phyloP scores from a whole-genome alignment of 2,888 invertebrate species.

The Drosophila quasianomalipes region DNA sequence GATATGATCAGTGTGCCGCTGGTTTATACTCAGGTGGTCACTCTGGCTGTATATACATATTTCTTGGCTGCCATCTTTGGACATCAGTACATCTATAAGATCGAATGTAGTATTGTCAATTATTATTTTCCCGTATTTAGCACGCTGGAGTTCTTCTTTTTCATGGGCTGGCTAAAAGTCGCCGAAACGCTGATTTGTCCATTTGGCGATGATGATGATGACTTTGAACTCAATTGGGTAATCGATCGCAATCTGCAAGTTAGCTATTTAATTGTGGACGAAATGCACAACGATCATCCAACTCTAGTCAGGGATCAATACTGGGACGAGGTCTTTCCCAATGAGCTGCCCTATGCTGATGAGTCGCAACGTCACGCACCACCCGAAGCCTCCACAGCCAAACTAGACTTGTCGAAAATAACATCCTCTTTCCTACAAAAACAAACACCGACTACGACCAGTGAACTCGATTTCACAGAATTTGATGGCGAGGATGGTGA shows the following conservation, averaged over 20 bases:
- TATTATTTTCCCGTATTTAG: conserved; percentile 95
- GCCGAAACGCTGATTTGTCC: conserved; percentile 96
- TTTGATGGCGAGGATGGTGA: conserved; percentile 48
- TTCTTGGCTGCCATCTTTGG: conserved; percentile 95
- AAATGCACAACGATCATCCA: conserved; percentile 97
- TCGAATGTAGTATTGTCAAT: conserved; percentile 89
- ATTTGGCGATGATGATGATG: conserved; percentile 95
- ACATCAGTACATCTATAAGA: conserved; percentile 91
- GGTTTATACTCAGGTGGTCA: conserved; percentile 96
- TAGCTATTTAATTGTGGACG: conserved; percentile 95
- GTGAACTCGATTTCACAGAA: conserved; percentile 37
- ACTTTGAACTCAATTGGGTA: conserved; percentile 88
- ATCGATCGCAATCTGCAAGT: conserved; percentile 89
- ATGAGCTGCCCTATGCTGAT: conserved; percentile 91
- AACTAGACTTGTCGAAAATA: conserved; percentile 86
- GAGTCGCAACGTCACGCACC: conserved; percentile 92
- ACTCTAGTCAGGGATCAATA: conserved; percentile 94
- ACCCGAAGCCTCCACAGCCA: conserved; percentile 93
- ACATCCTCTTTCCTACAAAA: conserved; percentile 20
- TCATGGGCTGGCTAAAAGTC: conserved; percentile 96
- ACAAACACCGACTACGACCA: neutral
- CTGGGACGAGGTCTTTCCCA: conserved; percentile 95
- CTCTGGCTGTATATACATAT: conserved; percentile 94
- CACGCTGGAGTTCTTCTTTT: conserved; percentile 93
- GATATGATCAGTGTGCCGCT: conserved; percentile 91